Evolutionary conservation across 1,140 invertebrate species (phyloP).

Genomic region (Cydia fagiglandana): DNA sequence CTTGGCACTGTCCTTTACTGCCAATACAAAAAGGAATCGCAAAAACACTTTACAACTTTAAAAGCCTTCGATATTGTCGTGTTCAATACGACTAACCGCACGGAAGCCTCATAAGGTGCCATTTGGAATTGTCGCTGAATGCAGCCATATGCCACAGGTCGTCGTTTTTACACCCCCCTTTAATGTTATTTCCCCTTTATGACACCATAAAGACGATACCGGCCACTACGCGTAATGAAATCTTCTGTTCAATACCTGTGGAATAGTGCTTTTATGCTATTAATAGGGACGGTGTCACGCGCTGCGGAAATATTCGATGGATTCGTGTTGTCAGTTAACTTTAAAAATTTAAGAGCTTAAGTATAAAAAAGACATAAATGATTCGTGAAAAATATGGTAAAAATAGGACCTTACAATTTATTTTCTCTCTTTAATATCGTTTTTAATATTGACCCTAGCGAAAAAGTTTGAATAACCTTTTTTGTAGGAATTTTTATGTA

Average conservation of each 20-base stretch:
- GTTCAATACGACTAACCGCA: background rate
- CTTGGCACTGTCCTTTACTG: no score
- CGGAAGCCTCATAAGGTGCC: background rate
- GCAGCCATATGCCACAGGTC: conserved; percentile 70
- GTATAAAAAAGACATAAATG: no score
- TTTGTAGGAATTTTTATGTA: no score
- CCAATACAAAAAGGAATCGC: background rate
- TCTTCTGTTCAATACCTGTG: conserved; percentile 71
- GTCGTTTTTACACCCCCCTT: conserved; percentile 70
- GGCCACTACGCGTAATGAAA: conserved; percentile 78
- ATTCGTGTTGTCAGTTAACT: background rate
- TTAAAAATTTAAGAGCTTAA: background rate
- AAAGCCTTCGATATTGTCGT: background rate
- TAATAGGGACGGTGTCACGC: conserved; percentile 43
- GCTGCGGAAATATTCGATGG: background rate
- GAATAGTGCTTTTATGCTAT: conserved; percentile 54
- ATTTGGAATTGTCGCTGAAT: conserved; percentile 42
- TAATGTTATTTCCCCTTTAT: conserved; percentile 77
- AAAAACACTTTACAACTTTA: background rate
- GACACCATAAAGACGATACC: conserved; percentile 75
- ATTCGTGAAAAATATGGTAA: no score
- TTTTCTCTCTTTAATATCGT: no score
- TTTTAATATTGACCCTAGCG: no score
- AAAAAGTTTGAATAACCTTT: no score
- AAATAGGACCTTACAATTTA: no score